Percentiles rank a stretch among this genome's conserved stretches.
These are phyloP conservation scores for Arctocebus calabarensis DNA, from an alignment of 2,797 vertebrate species.

Conservation along the genomic window DNA sequence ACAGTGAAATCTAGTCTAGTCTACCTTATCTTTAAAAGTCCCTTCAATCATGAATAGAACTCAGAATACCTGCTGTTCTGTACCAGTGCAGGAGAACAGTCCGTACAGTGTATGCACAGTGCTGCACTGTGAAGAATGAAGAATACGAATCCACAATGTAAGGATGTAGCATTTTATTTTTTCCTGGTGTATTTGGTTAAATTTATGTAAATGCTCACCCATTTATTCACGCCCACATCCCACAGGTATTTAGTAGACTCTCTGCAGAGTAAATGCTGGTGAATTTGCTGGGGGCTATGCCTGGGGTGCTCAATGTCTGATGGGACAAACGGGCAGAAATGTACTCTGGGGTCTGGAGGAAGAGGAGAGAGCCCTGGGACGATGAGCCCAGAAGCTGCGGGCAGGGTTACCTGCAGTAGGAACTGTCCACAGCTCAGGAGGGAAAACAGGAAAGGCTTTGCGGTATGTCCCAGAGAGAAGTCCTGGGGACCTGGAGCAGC, in stretches of 20 bases:
- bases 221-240: neutral
- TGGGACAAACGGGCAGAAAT: neutral
- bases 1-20: neutral
- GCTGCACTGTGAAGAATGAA: neutral
- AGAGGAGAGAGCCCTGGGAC: neutral
- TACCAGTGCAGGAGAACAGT: neutral
- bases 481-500: neutral
- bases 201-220: neutral
- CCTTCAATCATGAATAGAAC: neutral
- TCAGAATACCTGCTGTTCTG: neutral
- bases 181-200: neutral
- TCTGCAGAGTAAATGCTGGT: neutral
- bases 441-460: neutral
- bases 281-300: neutral
- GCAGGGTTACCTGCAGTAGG: neutral
- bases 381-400: neutral
- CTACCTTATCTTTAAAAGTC: neutral
- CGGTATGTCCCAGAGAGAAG: neutral
- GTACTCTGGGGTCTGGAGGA: neutral
- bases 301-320: neutral
- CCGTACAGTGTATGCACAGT: accelerated
- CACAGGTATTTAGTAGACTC: neutral
- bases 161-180: neutral
- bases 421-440: neutral
- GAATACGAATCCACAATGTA: neutral